Percentiles rank a stretch among this genome's conserved stretches.
Conservation (phyloP, 1,140 invertebrate species). For the Diorhabda sublineata region DNA sequence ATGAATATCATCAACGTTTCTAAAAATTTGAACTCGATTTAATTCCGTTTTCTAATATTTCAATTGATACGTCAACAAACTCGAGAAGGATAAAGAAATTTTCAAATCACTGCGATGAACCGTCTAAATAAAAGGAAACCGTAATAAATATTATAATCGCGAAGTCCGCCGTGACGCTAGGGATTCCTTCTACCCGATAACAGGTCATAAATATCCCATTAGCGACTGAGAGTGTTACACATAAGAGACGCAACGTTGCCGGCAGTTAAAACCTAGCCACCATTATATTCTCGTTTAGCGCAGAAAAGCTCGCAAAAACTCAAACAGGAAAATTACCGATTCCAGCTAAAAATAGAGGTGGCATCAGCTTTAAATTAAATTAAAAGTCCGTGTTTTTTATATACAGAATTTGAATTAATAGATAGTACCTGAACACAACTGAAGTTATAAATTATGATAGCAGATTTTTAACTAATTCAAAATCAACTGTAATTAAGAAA, state of each 20-base stretch:
- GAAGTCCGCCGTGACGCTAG: conserved; percentile 22
- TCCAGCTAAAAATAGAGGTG: conserved; percentile 6
- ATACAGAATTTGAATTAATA: no score
- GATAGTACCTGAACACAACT: no score
- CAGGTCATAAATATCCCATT: conserved; percentile 41
- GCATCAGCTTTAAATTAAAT: conserved; percentile 6
- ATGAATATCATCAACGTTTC: no score
- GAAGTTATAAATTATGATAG: no score
- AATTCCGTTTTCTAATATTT: no score
- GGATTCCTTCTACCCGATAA: conserved; percentile 35
- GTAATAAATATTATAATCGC: conserved; percentile 28
- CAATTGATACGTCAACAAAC: no score
- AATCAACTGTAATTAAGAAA: no score
- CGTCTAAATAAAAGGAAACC: conserved; percentile 15
- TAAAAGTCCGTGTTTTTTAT: no score
- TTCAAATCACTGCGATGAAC: background rate
- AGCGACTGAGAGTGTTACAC: conserved; percentile 33
- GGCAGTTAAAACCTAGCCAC: background rate
- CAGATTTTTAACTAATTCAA: no score
- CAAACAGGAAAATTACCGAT: conserved; percentile 21
- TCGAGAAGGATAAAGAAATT: background rate
- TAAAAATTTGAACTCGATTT: no score
- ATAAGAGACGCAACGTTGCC: conserved; percentile 32
- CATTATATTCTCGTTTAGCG: conserved; percentile 40
- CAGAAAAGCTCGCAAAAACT: conserved; percentile 35